Base-by-base conservation (phyloP, 2,888 invertebrate species). In the Hydraecia micacea region DNA sequence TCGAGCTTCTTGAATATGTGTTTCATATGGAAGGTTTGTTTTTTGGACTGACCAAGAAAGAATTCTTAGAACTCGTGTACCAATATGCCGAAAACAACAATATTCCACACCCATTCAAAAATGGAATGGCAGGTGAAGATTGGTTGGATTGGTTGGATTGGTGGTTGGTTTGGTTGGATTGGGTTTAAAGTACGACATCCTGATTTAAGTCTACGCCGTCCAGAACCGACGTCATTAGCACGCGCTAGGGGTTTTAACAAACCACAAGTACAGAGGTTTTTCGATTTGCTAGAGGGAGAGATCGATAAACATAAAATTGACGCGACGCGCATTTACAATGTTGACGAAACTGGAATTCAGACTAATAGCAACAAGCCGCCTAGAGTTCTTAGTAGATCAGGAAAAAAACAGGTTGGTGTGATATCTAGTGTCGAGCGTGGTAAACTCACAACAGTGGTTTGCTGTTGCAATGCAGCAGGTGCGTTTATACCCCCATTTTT, bases 401-500 rank as follows among this genome's bases (percentile, higher is more conserved):
- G 85, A 66, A 91, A 90, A 81, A 90, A 87, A 76, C 88, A 90
- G 81, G 89, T 91, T 25, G 90, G 90, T 39, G 63, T 81, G 8
- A 87, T 88, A 58, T 79, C 86, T 5, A 87, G 88, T 73, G 76
- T 74, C 46, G 90, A 91, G 82, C 63, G 88, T 70, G 88, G 90
- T 49, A 82, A 88, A 81, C 36, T 77, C 11, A 87, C 87, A n/a
- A 87, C 86, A 9, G 72, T 86, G 7, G 79, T 88, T 25, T 87
- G 87, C 67, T 88, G 85, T 65, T 89, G 87, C 72, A 89, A 85
- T 81, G 86, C 86, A 65, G 83, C 88, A 69, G 90, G 90, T 11
- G 75, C 85, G 25, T 91, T 90, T 82, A 69, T 91, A 46, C 90
- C 91, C 73, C 91, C 91, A 25, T 89, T 89, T 81, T 75, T 92